Evolutionary conservation across 1,140 invertebrate genomes (phyloP).

Genomic region (Protaetia brevitarsis): DNA sequence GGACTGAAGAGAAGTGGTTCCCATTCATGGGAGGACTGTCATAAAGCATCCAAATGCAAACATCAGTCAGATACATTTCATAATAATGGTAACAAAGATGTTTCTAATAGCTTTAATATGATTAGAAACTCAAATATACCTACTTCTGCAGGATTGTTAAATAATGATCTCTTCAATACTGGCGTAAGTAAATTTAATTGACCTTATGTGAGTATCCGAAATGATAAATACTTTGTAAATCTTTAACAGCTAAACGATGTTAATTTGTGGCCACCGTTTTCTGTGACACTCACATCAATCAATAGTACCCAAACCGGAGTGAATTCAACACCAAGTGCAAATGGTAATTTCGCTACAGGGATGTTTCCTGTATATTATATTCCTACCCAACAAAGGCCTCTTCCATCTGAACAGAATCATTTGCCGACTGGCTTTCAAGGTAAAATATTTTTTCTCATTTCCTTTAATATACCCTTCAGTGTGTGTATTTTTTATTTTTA

Average conservation of each 20-base stretch:
- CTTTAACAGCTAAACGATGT: conserved; percentile 45
- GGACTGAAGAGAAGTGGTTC: conserved; percentile 57
- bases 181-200: conserved; percentile 20
- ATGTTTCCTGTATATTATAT: conserved; percentile 63
- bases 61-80: conserved; percentile 36
- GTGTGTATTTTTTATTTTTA: conserved; percentile 35
- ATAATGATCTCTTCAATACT: conserved; percentile 1
- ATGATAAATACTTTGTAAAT: background rate
- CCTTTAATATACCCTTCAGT: too few species aligned
- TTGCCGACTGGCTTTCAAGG: conserved; percentile 9
- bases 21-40: conserved; percentile 55
- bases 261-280: conserved; percentile 61
- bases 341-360: conserved; percentile 38
- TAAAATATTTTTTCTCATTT: too few species aligned
- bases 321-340: conserved; percentile 31
- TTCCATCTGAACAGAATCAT: conserved; percentile 24
- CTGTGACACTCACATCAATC: conserved; percentile 52
- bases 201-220: background rate
- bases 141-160: background rate
- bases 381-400: conserved; percentile 45
- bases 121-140: conserved; percentile 20
- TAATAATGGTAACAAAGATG: conserved; percentile 26
- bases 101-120: background rate
- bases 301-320: conserved; percentile 43
- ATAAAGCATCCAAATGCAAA: conserved; percentile 55